Evolutionary conservation across 2,797 vertebrate species (phyloP).

Genomic region (Discoglossus pictus): DNA sequence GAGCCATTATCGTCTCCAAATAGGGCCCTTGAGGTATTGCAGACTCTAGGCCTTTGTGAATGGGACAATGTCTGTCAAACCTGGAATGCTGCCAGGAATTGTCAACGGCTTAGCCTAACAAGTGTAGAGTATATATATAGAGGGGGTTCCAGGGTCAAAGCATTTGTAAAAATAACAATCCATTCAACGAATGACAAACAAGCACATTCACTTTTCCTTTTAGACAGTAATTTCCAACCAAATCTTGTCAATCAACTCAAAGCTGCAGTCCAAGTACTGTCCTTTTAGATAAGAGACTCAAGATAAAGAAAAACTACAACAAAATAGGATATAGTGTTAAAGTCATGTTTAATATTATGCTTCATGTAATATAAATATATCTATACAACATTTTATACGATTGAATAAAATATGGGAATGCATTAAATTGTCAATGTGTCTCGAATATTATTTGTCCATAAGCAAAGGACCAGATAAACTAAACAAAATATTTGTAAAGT

Average conservation of each 20-base stretch:
- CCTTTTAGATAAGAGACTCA: too few relatives aligned
- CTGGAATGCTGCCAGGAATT: neutral
- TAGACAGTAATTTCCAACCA: neutral
- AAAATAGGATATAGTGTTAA: too few relatives aligned
- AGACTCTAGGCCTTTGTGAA: neutral
- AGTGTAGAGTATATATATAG: neutral
- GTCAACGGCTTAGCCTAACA: too few relatives aligned
- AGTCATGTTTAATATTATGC: too few relatives aligned
- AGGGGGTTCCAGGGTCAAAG: slow-evolving; percentile 1
- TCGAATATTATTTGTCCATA: too few relatives aligned
- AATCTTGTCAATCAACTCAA: neutral
- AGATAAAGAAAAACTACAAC: too few relatives aligned
- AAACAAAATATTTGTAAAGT: too few relatives aligned
- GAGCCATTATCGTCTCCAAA: slow-evolving; percentile 25
- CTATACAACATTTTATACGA: too few relatives aligned
- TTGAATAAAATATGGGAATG: too few relatives aligned
- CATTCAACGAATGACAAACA: neutral
- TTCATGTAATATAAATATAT: too few relatives aligned
- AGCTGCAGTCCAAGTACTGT: too few relatives aligned
- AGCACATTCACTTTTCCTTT: neutral
- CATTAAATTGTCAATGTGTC: too few relatives aligned
- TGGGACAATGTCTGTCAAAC: neutral
- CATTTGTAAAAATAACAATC: neutral
- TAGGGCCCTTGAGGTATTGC: neutral
- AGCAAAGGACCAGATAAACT: neutral